These are phyloP conservation scores for Setipinna tenuifilis DNA, from an alignment of 2,797 vertebrate genomes.

Conservation along the genomic window DNA sequence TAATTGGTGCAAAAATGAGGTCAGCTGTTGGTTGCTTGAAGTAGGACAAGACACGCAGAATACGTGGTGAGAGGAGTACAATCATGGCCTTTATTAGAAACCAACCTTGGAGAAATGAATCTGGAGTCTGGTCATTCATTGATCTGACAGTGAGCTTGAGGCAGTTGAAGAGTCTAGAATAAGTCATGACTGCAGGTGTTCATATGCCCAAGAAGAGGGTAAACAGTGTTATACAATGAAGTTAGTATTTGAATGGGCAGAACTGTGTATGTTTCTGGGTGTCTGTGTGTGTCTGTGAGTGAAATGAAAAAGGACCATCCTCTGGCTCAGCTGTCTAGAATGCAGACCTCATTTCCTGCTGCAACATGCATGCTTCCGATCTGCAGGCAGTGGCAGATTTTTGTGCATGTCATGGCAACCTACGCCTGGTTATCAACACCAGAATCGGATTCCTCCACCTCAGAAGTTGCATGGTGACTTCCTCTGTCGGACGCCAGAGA, in stretches of 20 bases:
- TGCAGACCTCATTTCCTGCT: slow-evolving; percentile 12
- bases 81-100: not conserved
- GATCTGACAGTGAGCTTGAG: not conserved
- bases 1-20: not conserved
- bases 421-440: not conserved
- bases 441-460: not conserved
- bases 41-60: not conserved
- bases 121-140: not conserved
- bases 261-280: not conserved
- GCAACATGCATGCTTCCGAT: not conserved
- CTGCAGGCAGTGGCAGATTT: not conserved
- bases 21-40: slow-evolving; percentile 1
- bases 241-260: not conserved
- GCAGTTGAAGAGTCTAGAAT: not conserved
- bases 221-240: not conserved
- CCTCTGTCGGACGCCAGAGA: not conserved
- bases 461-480: not conserved
- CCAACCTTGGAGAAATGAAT: slow-evolving; percentile 13
- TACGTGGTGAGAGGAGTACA: not conserved
- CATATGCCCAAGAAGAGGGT: not conserved
- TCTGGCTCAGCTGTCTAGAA: not conserved
- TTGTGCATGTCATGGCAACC: not conserved
- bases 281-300: not conserved
- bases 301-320: not conserved
- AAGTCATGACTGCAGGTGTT: not conserved